Percentiles rank a stretch among this genome's conserved stretches.
phyloP scores from a whole-genome alignment of 2,797 vertebrate genomes.

The Rallus crepitans region DNA sequence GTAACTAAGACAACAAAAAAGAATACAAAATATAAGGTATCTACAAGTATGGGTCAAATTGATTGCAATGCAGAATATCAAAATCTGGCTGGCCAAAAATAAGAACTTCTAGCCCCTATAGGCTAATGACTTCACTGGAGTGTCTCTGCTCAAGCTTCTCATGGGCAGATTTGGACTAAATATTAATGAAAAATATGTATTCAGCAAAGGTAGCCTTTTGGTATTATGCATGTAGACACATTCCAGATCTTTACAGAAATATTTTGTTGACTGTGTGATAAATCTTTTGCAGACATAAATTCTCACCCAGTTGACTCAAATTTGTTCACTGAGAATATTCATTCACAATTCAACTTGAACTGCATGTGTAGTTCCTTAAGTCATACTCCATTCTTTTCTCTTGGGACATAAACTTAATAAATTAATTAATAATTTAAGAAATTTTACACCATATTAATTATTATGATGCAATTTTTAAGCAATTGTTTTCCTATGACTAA shows the following conservation, averaged over 20 bases:
- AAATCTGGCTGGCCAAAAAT: not conserved
- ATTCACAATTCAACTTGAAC: not conserved
- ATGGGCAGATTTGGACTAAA: not conserved
- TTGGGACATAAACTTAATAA: not conserved
- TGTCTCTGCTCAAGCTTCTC: not conserved
- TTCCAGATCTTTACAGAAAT: not conserved
- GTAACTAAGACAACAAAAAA: constrained; percentile 29
- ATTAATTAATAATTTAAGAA: not conserved
- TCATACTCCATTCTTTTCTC: not conserved
- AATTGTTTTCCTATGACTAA: not conserved
- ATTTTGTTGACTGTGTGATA: not conserved
- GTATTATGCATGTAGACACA: not conserved
- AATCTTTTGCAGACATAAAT: not conserved
- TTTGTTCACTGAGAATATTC: not conserved
- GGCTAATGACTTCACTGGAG: not conserved
- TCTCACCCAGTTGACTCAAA: not conserved
- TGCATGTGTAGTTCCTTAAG: not conserved
- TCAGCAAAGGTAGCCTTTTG: not conserved
- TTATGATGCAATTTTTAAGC: not conserved
- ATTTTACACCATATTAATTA: not conserved
- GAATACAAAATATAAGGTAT: not conserved
- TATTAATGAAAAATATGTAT: not conserved
- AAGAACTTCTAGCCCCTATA: not conserved
- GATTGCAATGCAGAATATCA: not conserved
- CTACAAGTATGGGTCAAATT: not conserved